phyloP scores from a whole-genome alignment of 2,113 vertebrate species.

The Centrocercus urophasianus region DNA sequence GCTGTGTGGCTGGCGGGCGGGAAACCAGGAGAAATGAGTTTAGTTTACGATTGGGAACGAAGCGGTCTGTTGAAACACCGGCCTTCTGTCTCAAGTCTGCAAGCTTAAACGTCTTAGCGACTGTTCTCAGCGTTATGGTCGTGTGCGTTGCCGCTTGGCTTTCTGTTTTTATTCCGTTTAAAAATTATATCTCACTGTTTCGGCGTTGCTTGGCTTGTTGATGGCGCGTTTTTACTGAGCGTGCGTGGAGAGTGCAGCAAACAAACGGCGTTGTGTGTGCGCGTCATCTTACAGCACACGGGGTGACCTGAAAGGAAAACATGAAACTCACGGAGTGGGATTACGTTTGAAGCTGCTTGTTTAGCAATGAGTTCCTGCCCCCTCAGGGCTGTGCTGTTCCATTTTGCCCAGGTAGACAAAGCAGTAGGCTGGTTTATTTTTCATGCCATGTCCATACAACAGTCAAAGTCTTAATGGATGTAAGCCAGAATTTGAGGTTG shows the following conservation, averaged over 20 bases:
- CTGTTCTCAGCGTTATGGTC: rapidly evolving
- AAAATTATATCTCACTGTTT: rapidly evolving
- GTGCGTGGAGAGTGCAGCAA: neutral
- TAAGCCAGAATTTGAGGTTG: rapidly evolving
- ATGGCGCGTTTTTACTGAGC: rapidly evolving
- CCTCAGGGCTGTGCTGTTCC: rapidly evolving
- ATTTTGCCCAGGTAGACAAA: neutral
- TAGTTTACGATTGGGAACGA: neutral
- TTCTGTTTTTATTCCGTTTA: rapidly evolving
- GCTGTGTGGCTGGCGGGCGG: neutral
- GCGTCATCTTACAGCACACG: rapidly evolving
- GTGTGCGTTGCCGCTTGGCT: rapidly evolving
- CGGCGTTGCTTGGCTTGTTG: neutral
- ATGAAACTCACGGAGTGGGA: rapidly evolving
- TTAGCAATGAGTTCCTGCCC: rapidly evolving
- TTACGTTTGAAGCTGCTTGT: neutral
- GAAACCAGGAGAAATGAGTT: rapidly evolving
- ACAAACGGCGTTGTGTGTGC: rapidly evolving
- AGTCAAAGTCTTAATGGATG: neutral
- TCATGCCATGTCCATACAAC: rapidly evolving
- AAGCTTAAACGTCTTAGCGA: rapidly evolving
- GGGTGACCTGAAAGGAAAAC: neutral
- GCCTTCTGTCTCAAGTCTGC: rapidly evolving
- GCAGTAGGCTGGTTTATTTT: no score
- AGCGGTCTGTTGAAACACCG: rapidly evolving